Conservation (phyloP, 2,888 invertebrate species). For the Spodoptera picta region DNA sequence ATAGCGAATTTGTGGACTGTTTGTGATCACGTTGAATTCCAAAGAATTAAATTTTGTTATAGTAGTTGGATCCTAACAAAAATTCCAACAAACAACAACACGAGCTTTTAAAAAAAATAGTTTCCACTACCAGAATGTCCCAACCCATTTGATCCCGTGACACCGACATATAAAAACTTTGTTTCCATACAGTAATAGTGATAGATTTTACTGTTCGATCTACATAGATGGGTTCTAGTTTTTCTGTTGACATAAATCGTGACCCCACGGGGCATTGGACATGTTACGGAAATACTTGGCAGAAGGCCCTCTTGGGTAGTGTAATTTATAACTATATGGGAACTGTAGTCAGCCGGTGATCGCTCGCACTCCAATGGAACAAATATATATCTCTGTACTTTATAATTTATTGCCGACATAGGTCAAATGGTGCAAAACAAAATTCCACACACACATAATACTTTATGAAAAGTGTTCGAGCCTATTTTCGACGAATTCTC, state of each 20-base stretch:
- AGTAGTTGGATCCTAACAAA: too few relatives aligned
- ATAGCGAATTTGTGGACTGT: too few relatives aligned
- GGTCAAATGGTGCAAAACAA: constrained; percentile 54
- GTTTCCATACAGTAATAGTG: constrained; percentile 49
- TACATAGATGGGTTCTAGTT: constrained; percentile 67
- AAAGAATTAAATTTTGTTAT: too few relatives aligned
- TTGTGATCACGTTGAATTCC: too few relatives aligned
- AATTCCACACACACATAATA: constrained; percentile 32
- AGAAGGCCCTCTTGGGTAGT: constrained; percentile 73
- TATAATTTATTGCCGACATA: constrained; percentile 57
- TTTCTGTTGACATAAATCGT: constrained; percentile 83
- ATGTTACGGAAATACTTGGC: constrained; percentile 74
- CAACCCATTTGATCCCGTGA: constrained; percentile 3
- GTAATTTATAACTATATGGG: constrained; percentile 76
- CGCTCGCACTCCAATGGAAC: constrained; percentile 54
- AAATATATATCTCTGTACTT: constrained; percentile 55
- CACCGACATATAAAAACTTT: constrained; percentile 23
- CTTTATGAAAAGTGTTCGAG: constrained; percentile 29
- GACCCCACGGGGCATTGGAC: constrained; percentile 63
- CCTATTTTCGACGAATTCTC: constrained; percentile 2
- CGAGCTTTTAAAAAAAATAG: too few relatives aligned
- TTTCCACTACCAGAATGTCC: not conserved
- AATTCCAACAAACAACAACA: too few relatives aligned
- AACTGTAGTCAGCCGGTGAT: constrained; percentile 49
- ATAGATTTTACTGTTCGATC: constrained; percentile 53